These are phyloP conservation scores for Mesocricetus auratus DNA, from an alignment of 2,113 vertebrate genomes.

Conservation along the genomic window DNA sequence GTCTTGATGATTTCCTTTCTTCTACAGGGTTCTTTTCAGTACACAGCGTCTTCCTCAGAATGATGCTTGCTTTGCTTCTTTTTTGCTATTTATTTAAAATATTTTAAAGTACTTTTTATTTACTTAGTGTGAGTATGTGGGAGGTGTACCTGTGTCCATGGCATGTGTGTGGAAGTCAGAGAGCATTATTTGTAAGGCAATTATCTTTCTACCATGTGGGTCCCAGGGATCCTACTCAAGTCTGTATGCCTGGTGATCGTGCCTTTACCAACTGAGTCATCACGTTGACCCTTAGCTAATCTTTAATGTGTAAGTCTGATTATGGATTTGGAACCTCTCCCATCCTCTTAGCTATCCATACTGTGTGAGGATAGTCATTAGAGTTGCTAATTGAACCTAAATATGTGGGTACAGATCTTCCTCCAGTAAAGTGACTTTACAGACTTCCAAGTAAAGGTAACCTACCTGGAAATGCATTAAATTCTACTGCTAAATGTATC, in stretches of 20 bases:
- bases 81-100: not conserved
- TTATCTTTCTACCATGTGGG: not conserved
- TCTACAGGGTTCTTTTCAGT: not conserved
- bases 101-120: not conserved
- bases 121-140: too few relatives aligned
- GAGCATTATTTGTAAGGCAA: not conserved
- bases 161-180: not conserved
- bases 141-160: not conserved
- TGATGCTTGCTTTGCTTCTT: not conserved
- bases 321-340: not conserved
- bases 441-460: constrained; percentile 76
- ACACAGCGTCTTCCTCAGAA: not conserved
- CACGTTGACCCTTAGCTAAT: not conserved
- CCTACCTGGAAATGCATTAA: constrained; percentile 72
- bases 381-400: constrained; percentile 25
- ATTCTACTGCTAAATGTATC: constrained; percentile 84
- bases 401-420: not conserved
- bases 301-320: not conserved
- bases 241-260: too few relatives aligned
- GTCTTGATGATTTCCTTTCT: not conserved
- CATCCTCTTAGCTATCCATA: not conserved
- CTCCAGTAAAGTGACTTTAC: constrained; percentile 1
- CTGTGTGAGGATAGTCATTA: not conserved
- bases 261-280: not conserved
- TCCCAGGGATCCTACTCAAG: not conserved